Evolutionary conservation across 1,140 invertebrate species (phyloP), one percentile per base, ranked within the genome.

Genomic region (Leptinotarsa defecta): DNA sequence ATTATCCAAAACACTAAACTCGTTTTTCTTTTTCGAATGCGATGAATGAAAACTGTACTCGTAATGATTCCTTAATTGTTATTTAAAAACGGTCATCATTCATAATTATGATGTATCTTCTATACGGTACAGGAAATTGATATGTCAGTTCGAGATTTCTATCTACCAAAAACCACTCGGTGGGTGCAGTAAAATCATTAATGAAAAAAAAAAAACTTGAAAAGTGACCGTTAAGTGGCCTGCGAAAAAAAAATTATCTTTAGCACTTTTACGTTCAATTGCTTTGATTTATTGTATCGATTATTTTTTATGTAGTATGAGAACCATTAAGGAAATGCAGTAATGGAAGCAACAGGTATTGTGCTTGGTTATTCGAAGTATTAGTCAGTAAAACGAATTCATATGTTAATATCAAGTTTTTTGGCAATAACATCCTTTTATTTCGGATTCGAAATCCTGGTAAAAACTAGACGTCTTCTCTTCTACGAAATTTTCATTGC

Each of bases 121-220:
- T 57, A 57, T 57, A 57, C 52, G 52, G 52, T 57, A 57, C 52
- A 57, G 52, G 52, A 57, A 57, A 57, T 57, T 57, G 52, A 57
- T 57, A 57, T 57, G 52, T 19, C 52, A 57, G n/a, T 15, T 17
- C 52, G 52, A 57, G 52, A 57, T 57, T 57, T 57, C 52, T 15
- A 57, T 57, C 52, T 57, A 57, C 52, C 52, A 5, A 57, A 57
- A 57, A 57, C 15, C n/a, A 17, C 2, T 57, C 52, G 52, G 52
- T 57, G 52, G 52, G 52, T 57, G 52, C 52, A 19, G 52, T 57
- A 19, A 57, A 57, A 19, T 57, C 52, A 57, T 57, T 57, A 57
- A 57, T 8, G 6, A 57, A 57, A 57, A 43, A 57, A 57, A 43
- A 27, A 43, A 43, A 43, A 57, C 15, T n/a, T 57, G 52, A 43